Evolutionary conservation across 2,797 vertebrate genomes (phyloP).

Genomic region (Tapera naevia): DNA sequence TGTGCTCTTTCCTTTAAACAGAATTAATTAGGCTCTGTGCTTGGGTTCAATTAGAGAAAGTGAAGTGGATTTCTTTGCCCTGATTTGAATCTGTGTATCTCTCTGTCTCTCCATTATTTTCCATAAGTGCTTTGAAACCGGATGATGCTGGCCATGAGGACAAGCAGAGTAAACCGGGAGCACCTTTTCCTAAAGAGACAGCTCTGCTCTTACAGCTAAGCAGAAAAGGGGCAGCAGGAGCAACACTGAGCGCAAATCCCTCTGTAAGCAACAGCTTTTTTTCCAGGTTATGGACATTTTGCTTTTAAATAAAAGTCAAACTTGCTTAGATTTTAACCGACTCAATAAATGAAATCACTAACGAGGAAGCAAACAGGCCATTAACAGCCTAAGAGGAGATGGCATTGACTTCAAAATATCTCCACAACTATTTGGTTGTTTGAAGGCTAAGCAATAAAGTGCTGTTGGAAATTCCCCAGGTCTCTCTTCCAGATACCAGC

Average conservation of each 20-base stretch:
- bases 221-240: neutral
- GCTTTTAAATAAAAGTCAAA: neutral
- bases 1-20: neutral
- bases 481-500: neutral
- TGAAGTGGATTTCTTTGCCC: neutral
- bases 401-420: neutral
- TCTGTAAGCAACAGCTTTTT: neutral
- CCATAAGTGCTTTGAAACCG: neutral
- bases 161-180: neutral
- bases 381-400: neutral
- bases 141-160: neutral
- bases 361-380: neutral
- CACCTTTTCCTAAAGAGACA: neutral
- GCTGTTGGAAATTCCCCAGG: neutral
- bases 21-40: neutral
- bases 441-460: conserved; percentile 5
- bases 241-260: neutral
- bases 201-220: neutral
- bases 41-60: neutral
- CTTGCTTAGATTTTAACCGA: neutral
- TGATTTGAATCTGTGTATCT: neutral
- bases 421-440: neutral
- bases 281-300: neutral
- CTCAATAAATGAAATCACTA: neutral
- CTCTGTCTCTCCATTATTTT: neutral